A percentile compares a stretch with the other conserved stretches of the same genome.
Conservation (phyloP, 1,140 invertebrate genomes). For the Drosophila guanche region DNA sequence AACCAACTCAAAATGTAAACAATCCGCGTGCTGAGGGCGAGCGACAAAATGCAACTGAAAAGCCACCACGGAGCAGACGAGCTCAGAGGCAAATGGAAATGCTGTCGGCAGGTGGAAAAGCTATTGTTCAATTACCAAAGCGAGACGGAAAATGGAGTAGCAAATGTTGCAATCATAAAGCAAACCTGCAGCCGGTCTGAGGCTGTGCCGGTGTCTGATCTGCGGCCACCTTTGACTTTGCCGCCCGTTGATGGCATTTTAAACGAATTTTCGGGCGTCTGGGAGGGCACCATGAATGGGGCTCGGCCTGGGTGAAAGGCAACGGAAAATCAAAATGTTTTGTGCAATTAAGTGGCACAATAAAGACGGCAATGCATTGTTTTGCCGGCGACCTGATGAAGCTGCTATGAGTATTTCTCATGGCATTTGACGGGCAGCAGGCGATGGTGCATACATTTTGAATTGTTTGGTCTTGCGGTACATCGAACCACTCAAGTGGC, state of each 20-base stretch:
- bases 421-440: conserved; percentile 53
- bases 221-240: conserved; percentile 47
- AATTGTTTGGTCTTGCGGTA: conserved; percentile 46
- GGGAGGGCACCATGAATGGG: conserved; percentile 36
- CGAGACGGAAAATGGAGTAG: conserved; percentile 64
- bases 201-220: background rate
- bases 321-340: conserved; percentile 43
- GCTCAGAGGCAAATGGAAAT: conserved; percentile 43
- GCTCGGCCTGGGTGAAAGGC: conserved; percentile 56
- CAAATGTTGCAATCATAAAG: conserved; percentile 58
- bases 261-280: conserved; percentile 57
- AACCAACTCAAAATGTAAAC: conserved; percentile 8
- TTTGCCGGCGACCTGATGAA: conserved; percentile 39
- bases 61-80: conserved; percentile 20
- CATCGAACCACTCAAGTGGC: conserved; percentile 21
- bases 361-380: conserved; percentile 42
- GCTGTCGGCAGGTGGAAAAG: conserved; percentile 59
- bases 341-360: conserved; percentile 62
- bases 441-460: conserved; percentile 53
- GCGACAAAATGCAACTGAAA: conserved; percentile 81
- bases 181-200: conserved; percentile 4
- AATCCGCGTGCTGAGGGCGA: conserved; percentile 60
- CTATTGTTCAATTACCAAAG: conserved; percentile 67
- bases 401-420: conserved; percentile 34
- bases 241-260: conserved; percentile 61